Conservation (phyloP, 2,888 invertebrate species). For the Lymantria monacha region DNA sequence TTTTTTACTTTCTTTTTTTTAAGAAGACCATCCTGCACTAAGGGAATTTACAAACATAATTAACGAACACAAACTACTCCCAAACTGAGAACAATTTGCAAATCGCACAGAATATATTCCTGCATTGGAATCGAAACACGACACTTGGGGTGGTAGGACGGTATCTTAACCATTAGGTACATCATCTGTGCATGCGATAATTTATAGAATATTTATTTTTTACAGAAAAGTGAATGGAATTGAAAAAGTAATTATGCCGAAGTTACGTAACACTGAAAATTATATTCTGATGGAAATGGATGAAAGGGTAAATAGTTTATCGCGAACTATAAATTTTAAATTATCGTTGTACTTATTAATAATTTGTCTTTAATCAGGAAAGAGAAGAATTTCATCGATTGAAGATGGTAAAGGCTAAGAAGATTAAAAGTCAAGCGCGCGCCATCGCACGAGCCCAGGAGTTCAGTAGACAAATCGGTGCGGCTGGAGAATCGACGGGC, state of each 20-base stretch:
- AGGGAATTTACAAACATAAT: too few relatives aligned
- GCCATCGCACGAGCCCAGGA: conserved; percentile 25
- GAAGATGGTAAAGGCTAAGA: conserved; percentile 77
- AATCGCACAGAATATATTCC: too few relatives aligned
- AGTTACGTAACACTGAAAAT: conserved; percentile 65
- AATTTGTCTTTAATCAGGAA: conserved; percentile 44
- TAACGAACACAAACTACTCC: too few relatives aligned
- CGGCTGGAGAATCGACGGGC: conserved; percentile 26
- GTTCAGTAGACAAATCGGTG: conserved; percentile 4
- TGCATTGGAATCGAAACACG: too few relatives aligned
- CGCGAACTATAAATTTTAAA: not conserved
- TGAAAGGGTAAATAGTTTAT: conserved; percentile 55
- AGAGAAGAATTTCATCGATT: conserved; percentile 75
- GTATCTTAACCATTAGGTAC: too few relatives aligned
- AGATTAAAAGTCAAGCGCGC: conserved; percentile 48
- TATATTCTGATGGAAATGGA: conserved; percentile 75
- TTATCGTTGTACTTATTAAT: not conserved
- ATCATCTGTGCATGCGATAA: too few relatives aligned
- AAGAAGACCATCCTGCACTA: too few relatives aligned
- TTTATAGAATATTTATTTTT: conserved; percentile 18
- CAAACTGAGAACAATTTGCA: too few relatives aligned
- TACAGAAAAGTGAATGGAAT: conserved; percentile 74
- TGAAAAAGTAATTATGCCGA: conserved; percentile 75
- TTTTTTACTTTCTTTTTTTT: too few relatives aligned
- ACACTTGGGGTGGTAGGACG: too few relatives aligned